Conservation (phyloP, 2,888 invertebrate genomes). For the Orthosia gothica region DNA sequence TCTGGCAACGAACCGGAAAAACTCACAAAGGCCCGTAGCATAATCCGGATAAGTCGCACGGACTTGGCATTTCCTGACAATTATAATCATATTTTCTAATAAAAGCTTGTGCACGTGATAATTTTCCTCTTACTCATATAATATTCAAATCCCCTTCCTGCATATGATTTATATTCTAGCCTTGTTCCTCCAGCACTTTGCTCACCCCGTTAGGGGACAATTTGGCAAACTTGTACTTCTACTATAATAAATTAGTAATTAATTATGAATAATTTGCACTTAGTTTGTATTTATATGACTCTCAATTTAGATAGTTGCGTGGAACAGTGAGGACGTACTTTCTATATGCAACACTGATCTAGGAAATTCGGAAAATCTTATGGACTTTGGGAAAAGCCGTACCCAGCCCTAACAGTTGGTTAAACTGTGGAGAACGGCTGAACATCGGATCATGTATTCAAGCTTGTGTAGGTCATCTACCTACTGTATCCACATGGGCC, state of each 20-base stretch:
- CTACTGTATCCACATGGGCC: neutral
- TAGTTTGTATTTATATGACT: conserved; percentile 26
- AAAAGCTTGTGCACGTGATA: conserved; percentile 27
- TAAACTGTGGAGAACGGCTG: neutral
- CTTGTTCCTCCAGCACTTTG: conserved; percentile 45
- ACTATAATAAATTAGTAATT: conserved; percentile 59
- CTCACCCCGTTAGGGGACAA: conserved; percentile 39
- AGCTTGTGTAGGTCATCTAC: neutral
- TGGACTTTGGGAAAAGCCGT: neutral
- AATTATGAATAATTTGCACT: conserved; percentile 42
- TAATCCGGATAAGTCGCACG: conserved; percentile 28
- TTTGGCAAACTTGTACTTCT: conserved; percentile 54
- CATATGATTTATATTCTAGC: conserved; percentile 35
- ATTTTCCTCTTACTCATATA: conserved; percentile 22
- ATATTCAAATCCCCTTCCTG: conserved; percentile 36
- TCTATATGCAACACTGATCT: neutral
- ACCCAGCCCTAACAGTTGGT: neutral
- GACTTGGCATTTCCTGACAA: conserved; percentile 44
- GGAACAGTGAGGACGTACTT: neutral
- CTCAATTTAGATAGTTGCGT: neutral
- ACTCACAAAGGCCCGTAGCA: conserved; percentile 33
- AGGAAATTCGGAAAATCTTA: neutral
- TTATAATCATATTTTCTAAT: conserved; percentile 37
- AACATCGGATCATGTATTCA: neutral
- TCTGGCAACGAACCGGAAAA: conserved; percentile 42